Evolutionary conservation across 2,888 invertebrate genomes (phyloP).

Genomic region (Sarcophaga carnaria): DNA sequence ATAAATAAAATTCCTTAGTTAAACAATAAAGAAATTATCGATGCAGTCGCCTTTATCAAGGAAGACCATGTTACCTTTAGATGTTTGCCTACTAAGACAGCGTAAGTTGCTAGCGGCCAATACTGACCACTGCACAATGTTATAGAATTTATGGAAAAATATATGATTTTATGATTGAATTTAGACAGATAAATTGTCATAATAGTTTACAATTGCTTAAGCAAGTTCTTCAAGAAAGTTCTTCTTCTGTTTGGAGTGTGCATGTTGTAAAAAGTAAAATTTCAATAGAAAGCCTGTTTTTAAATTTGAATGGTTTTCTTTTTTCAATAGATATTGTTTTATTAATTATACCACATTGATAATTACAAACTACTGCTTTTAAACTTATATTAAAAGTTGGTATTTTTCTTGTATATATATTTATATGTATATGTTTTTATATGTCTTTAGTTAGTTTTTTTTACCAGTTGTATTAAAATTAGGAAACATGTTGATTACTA

Average conservation of each 20-base stretch:
- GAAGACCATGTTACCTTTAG: too few species aligned
- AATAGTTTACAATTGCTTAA: neutral
- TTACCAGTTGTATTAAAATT: slow-evolving; percentile 69
- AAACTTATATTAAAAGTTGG: slow-evolving; percentile 59
- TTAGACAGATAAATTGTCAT: too few species aligned
- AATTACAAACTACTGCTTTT: slow-evolving; percentile 76
- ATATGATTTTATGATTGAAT: too few species aligned
- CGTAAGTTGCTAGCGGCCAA: too few species aligned
- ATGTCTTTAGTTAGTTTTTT: slow-evolving; percentile 66
- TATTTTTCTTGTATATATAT: slow-evolving; percentile 49
- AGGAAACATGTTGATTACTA: slow-evolving; percentile 72
- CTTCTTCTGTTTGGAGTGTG: too few species aligned
- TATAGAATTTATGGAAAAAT: too few species aligned
- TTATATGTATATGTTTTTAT: slow-evolving; percentile 56
- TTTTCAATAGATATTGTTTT: slow-evolving; percentile 70
- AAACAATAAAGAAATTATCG: too few species aligned
- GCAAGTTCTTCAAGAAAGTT: neutral
- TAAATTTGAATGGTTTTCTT: slow-evolving; percentile 55
- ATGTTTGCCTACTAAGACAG: too few species aligned
- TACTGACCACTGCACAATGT: too few species aligned
- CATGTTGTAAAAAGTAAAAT: neutral
- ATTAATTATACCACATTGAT: slow-evolving; percentile 79
- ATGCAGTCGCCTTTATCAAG: too few species aligned
- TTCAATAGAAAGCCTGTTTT: slow-evolving; percentile 33
- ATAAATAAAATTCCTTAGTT: too few species aligned